Base-by-base conservation (phyloP, 1,140 invertebrate genomes). In the Lepidurus couesii region DNA sequence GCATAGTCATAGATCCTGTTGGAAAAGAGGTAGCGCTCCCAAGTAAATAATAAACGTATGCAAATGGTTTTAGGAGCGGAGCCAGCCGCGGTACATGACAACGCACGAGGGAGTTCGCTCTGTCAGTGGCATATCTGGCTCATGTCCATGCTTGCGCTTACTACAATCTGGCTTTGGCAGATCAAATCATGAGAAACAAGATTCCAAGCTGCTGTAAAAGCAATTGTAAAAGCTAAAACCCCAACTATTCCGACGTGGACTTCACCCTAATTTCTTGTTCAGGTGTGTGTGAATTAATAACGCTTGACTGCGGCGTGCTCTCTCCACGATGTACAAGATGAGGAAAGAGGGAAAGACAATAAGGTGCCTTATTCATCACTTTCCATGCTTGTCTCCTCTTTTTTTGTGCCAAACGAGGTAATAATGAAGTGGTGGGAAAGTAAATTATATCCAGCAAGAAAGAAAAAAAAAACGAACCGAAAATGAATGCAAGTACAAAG, bases 61-160 rank as follows among this genome's bases (percentile, higher is more conserved):
- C 53, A 65, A 65, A 65, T 65, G 21, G 21, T 65, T 65, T 65
- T 65, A 65, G 53, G 53, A 65, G 53, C 53, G 53, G 53, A 65
- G 53, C 53, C 53, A 65, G 53, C 53, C 53, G 53, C 53, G 6
- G 53, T 65, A 21, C 53, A 65, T 21, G 53, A 65, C 21, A 65
- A 9, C 13, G 53, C 53, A 21, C 53, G 10, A 10, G 16, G 10
- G 45, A 47, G 16, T 16, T 16, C 10, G 6, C 6, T 21, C 53
- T 65, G 53, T 65, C 53, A 21, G 16, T 16, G 53, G 53, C 53
- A 65, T 65, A 16, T 65, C 13, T 65, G 53, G 53, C 53, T 65
- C 53, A 21, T 16, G 9, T 65, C 53, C 53, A 65, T 65, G 21
- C 21, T 65, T 16, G 16, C 8, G 53, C 53, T 65, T 11, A 65